Evolutionary conservation across 2,888 invertebrate species (phyloP).

Genomic region (Xestia ashworthii): DNA sequence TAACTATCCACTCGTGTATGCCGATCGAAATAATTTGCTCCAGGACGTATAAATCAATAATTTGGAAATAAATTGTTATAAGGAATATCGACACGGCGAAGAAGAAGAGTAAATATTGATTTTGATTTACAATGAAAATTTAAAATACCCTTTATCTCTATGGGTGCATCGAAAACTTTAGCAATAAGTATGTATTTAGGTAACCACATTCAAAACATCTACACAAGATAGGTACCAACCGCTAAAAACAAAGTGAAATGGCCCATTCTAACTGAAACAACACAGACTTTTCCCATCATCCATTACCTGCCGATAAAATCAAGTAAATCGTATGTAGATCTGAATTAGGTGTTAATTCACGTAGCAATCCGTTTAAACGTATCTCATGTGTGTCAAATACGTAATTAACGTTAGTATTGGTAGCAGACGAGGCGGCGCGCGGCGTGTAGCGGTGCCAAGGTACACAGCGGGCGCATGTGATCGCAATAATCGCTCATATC

Average conservation of each 20-base stretch:
- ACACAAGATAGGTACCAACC: neutral
- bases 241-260: neutral
- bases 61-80: no score
- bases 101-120: neutral
- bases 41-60: no score
- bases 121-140: neutral
- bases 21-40: no score
- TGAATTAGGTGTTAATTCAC: conserved; percentile 65
- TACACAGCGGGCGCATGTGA: conserved; percentile 75
- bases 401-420: conserved; percentile 70
- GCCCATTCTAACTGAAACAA: neutral
- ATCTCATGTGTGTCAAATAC: conserved; percentile 66
- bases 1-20: no score
- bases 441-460: conserved; percentile 65
- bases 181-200: neutral
- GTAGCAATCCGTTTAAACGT: conserved; percentile 57
- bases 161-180: neutral
- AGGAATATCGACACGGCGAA: neutral
- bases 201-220: neutral
- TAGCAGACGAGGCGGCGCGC: conserved; percentile 33
- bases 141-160: no score
- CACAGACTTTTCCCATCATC: conserved; percentile 19
- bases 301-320: conserved; percentile 39
- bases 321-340: conserved; percentile 59
- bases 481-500: conserved; percentile 77